Percentiles rank a stretch among this genome's conserved stretches.
Evolutionary conservation across 2,888 invertebrate genomes (phyloP).

Genomic region (Polydrusus cervinus): DNA sequence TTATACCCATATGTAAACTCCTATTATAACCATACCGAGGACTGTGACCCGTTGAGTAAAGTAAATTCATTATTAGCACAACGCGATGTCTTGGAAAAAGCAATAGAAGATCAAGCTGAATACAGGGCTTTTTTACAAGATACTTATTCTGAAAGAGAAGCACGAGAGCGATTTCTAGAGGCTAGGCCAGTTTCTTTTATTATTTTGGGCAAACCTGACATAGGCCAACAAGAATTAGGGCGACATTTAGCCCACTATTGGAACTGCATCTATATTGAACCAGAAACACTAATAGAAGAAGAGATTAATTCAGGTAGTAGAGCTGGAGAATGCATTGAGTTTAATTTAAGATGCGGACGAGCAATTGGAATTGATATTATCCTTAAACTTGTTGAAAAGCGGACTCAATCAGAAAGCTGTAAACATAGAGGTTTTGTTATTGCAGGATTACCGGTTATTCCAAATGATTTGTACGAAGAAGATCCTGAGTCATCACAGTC

Average conservation of each 20-base stretch:
- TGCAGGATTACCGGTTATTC: conserved; percentile 79
- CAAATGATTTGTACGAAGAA: conserved; percentile 69
- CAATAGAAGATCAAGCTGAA: conserved; percentile 22
- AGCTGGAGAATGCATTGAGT: conserved; percentile 76
- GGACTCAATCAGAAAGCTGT: conserved; percentile 73
- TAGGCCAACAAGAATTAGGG: conserved; percentile 74
- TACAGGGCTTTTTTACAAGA: conserved; percentile 56
- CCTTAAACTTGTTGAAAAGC: conserved; percentile 73
- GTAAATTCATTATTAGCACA: conserved; percentile 63
- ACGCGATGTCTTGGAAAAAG: conserved; percentile 46
- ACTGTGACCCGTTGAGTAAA: conserved; percentile 69
- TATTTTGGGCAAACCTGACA: conserved; percentile 77
- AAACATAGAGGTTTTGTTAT: conserved; percentile 79
- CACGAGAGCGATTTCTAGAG: conserved; percentile 72
- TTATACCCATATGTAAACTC: conserved; percentile 69
- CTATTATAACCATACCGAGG: conserved; percentile 71
- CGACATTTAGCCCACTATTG: conserved; percentile 75
- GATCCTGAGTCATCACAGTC: conserved; percentile 68
- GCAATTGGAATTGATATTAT: conserved; percentile 73
- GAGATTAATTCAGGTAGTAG: conserved; percentile 75
- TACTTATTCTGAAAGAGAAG: conserved; percentile 74
- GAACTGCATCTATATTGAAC: conserved; percentile 76
- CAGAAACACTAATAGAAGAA: conserved; percentile 73
- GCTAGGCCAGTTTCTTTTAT: conserved; percentile 75
- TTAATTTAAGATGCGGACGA: conserved; percentile 75